Evolutionary conservation across 1,140 invertebrate species (phyloP).

Genomic region (Cotesia glomerata): DNA sequence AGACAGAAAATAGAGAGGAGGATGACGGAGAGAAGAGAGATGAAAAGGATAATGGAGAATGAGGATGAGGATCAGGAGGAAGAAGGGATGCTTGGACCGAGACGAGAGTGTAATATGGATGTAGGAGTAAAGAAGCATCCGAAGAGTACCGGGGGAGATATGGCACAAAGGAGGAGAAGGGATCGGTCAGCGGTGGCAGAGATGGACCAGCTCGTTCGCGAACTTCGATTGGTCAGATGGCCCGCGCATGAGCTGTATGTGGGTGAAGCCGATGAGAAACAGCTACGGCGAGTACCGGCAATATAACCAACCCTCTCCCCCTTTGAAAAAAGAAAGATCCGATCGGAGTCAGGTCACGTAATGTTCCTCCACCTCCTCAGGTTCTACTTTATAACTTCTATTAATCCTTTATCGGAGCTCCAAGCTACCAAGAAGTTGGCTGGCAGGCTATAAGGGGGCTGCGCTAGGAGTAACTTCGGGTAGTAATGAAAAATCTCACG

Average conservation of each 20-base stretch:
- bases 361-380: constrained; percentile 55
- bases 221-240: constrained; percentile 58
- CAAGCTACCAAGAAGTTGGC: constrained; percentile 37
- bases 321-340: constrained; percentile 48
- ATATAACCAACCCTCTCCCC: constrained; percentile 46
- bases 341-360: constrained; percentile 60
- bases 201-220: constrained; percentile 57
- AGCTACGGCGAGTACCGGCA: constrained; percentile 50
- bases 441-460: constrained; percentile 37
- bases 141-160: constrained; percentile 15
- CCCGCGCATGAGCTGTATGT: constrained; percentile 51
- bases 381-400: constrained; percentile 62
- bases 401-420: constrained; percentile 60
- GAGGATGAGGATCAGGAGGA: background rate
- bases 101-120: too few relatives aligned
- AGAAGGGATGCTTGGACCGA: too few relatives aligned
- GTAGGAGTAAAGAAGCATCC: constrained; percentile 1
- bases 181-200: constrained; percentile 33
- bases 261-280: constrained; percentile 54
- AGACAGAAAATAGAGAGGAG: background rate
- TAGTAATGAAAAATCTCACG: constrained; percentile 42
- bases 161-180: constrained; percentile 5
- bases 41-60: too few relatives aligned
- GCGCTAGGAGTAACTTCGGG: constrained; percentile 1
- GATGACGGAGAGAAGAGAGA: background rate